phyloP scores from a whole-genome alignment of 2,797 vertebrate species.

The Oreonectes daqikongensis region DNA sequence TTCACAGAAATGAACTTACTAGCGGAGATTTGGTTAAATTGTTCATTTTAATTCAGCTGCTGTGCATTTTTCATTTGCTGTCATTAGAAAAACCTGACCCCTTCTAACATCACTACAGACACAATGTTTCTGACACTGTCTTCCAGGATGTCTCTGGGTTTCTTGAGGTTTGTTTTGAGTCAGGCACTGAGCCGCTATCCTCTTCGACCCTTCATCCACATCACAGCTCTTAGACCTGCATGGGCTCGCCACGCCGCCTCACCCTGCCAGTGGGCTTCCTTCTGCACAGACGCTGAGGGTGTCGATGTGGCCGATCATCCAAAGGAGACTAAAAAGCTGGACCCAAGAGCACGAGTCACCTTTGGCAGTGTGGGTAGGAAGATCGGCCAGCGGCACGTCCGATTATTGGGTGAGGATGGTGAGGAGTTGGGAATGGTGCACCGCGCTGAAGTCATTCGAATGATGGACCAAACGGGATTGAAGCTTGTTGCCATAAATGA shows the following conservation, averaged over 20 bases:
- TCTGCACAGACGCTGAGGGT: slow-evolving; percentile 63
- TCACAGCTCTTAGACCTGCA: slow-evolving; percentile 1
- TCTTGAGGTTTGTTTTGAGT: slow-evolving; percentile 72
- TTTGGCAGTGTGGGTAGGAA: slow-evolving; percentile 81
- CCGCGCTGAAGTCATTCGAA: slow-evolving; percentile 77
- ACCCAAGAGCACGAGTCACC: slow-evolving; percentile 47
- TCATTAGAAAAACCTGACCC: not conserved
- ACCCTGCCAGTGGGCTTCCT: slow-evolving; percentile 52
- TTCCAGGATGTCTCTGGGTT: slow-evolving; percentile 79
- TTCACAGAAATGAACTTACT: too few relatives aligned
- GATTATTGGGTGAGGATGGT: slow-evolving; percentile 79
- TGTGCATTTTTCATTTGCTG: not conserved
- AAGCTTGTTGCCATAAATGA: slow-evolving; percentile 80
- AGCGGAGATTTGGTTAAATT: too few relatives aligned
- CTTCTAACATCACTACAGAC: not conserved
- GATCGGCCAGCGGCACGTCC: slow-evolving; percentile 80
- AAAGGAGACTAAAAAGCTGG: slow-evolving; percentile 64
- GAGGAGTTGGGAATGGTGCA: slow-evolving; percentile 85
- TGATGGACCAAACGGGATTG: slow-evolving; percentile 82
- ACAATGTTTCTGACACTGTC: slow-evolving; percentile 29
- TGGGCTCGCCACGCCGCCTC: slow-evolving; percentile 30
- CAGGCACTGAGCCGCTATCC: slow-evolving; percentile 60
- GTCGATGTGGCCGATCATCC: not conserved
- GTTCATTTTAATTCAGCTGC: not conserved
- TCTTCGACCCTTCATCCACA: slow-evolving; percentile 49